Conservation (phyloP, 2,888 invertebrate genomes). For the Leptothorax acervorum region DNA sequence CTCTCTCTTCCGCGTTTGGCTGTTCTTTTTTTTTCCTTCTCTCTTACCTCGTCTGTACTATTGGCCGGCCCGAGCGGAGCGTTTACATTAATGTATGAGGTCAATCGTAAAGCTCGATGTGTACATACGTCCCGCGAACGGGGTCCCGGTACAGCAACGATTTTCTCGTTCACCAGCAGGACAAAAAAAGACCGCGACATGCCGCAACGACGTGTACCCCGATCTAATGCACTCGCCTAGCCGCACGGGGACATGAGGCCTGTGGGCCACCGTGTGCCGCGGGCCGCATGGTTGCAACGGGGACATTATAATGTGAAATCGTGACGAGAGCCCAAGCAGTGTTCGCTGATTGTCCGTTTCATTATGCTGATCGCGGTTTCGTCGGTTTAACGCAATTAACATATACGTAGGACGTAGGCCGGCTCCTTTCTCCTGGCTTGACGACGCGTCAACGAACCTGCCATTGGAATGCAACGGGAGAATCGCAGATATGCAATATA, state of each 20-base stretch:
- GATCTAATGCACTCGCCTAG: constrained; percentile 77
- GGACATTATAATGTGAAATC: constrained; percentile 75
- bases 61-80: constrained; percentile 68
- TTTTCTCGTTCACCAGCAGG: constrained; percentile 77
- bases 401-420: constrained; percentile 59
- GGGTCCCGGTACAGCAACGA: constrained; percentile 72
- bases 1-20: background rate
- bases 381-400: constrained; percentile 72
- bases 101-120: constrained; percentile 85
- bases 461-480: constrained; percentile 40
- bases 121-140: constrained; percentile 84
- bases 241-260: constrained; percentile 61
- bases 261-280: constrained; percentile 47
- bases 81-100: constrained; percentile 85
- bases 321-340: constrained; percentile 65
- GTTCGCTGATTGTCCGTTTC: constrained; percentile 73
- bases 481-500: constrained; percentile 39
- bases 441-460: constrained; percentile 20
- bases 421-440: constrained; percentile 38
- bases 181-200: constrained; percentile 74
- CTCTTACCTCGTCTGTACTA: constrained; percentile 29
- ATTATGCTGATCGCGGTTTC: constrained; percentile 75
- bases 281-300: constrained; percentile 58
- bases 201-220: constrained; percentile 75
- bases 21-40: constrained; percentile 33